Conservation (phyloP, 1,140 invertebrate genomes). For the Drosophila novamexicana region DNA sequence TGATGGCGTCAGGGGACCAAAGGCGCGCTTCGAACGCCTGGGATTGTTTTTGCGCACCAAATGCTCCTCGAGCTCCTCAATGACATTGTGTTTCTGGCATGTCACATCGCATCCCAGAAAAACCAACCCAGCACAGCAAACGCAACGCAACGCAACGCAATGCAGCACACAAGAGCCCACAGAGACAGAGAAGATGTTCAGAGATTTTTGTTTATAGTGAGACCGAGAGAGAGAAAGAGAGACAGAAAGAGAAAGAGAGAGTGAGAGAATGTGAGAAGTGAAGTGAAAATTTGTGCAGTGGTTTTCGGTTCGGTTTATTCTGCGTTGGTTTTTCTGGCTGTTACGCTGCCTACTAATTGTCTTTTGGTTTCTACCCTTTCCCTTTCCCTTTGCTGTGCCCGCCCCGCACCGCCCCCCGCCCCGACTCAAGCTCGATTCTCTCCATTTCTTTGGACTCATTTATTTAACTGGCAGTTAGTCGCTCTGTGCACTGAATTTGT, state of each 20-base stretch:
- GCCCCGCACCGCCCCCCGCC: conserved; percentile 17
- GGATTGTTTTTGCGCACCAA: conserved; percentile 85
- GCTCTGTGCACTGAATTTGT: conserved; percentile 1
- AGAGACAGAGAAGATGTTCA: conserved; percentile 20
- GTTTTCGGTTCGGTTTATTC: conserved; percentile 40
- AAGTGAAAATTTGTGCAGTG: conserved; percentile 51
- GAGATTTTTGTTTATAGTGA: conserved; percentile 13
- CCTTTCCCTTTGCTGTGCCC: neutral
- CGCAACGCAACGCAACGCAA: neutral
- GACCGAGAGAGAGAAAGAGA: neutral
- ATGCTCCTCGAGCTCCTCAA: conserved; percentile 84
- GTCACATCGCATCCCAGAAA: conserved; percentile 25
- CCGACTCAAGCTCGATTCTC: conserved; percentile 2
- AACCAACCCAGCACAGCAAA: conserved; percentile 4
- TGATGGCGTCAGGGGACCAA: conserved; percentile 86
- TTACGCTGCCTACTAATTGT: conserved; percentile 76
- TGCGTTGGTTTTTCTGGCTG: conserved; percentile 37
- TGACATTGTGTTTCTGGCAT: conserved; percentile 84
- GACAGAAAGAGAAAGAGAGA: conserved; percentile 8
- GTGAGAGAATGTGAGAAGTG: neutral
- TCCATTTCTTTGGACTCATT: conserved; percentile 28
- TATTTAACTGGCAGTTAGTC: conserved; percentile 54
- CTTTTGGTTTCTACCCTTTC: conserved; percentile 79
- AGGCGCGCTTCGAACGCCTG: conserved; percentile 85
- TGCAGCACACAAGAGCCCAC: neutral